These are phyloP conservation scores for Aspidiotus rigidus DNA, from an alignment of 2,888 invertebrate species.

Conservation along the genomic window DNA sequence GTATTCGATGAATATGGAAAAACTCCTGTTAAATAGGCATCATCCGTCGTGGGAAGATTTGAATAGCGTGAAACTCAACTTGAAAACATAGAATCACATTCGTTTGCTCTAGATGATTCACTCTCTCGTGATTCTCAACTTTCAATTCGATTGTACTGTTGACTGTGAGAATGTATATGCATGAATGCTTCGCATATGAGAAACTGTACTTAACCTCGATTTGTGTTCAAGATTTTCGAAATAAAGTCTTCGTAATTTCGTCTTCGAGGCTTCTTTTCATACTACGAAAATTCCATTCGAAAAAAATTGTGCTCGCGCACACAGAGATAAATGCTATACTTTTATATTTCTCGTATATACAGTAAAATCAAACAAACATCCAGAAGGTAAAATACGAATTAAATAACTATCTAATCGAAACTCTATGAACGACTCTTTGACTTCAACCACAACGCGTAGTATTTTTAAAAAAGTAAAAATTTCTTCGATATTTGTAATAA, in stretches of 20 bases:
- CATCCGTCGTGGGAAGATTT: conserved; percentile 28
- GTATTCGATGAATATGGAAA: conserved; percentile 27
- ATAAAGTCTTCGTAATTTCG: too few species aligned
- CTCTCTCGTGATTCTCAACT: too few species aligned
- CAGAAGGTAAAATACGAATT: conserved; percentile 1
- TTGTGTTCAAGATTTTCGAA: too few species aligned
- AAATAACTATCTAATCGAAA: background rate
- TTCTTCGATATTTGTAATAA: background rate
- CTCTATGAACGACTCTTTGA: too few species aligned
- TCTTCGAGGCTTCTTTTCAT: too few species aligned
- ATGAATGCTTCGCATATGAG: too few species aligned
- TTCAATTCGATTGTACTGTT: too few species aligned
- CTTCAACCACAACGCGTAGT: background rate
- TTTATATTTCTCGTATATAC: background rate
- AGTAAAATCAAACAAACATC: background rate
- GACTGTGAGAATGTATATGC: too few species aligned
- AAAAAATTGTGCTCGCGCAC: too few species aligned
- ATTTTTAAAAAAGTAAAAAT: conserved; percentile 1
- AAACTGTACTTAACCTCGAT: too few species aligned
- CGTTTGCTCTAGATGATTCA: too few species aligned
- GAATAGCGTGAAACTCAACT: conserved; percentile 1
- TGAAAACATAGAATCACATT: background rate
- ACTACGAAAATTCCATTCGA: too few species aligned
- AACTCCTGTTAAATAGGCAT: conserved; percentile 15
- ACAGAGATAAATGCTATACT: background rate